phyloP scores from a whole-genome alignment of 1,140 invertebrate species.

The Thaumatotibia leucotreta region DNA sequence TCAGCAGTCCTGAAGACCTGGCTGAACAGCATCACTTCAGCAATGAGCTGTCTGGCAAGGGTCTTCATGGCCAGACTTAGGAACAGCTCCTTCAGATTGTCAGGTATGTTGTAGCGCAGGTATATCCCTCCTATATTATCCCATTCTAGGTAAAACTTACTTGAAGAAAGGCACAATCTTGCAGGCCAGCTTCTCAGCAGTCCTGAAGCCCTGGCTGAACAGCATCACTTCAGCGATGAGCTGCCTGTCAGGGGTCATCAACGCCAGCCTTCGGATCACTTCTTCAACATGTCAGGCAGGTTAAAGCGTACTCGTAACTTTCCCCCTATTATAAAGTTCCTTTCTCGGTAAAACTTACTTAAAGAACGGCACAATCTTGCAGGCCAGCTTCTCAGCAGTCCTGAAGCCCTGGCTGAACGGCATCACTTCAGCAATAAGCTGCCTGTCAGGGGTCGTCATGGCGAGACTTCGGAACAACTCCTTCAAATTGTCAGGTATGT shows the following conservation, averaged over 20 bases:
- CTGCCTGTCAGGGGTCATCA: slow-evolving; percentile 90
- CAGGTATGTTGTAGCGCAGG: slow-evolving; percentile 92
- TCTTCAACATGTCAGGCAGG: slow-evolving; percentile 99
- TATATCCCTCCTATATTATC: background rate
- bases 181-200: no score
- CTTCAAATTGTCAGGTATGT: no score
- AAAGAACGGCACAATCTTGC: slow-evolving; percentile 99
- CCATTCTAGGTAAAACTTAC: background rate
- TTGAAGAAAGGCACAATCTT: slow-evolving; percentile 78
- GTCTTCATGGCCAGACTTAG: slow-evolving; percentile 98
- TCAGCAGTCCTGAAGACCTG: slow-evolving; percentile 97
- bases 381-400: slow-evolving; percentile 97
- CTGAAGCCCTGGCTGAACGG: slow-evolving; percentile 99
- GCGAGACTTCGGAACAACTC: no score
- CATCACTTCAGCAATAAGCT: slow-evolving; percentile 99
- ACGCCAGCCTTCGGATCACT: slow-evolving; percentile 97
- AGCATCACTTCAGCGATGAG: slow-evolving; percentile 72
- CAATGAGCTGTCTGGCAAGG: no score
- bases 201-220: slow-evolving; percentile 54
- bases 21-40: no score
- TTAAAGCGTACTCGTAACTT: no score
- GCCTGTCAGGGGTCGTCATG: slow-evolving; percentile 97
- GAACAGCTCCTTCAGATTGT: slow-evolving; percentile 99
- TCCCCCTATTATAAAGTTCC: no score
- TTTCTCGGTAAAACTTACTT: no score